Evolutionary conservation across 2,797 vertebrate genomes (phyloP), one percentile per base, ranked within the genome.

Genomic region (Micromesistius poutassou): DNA sequence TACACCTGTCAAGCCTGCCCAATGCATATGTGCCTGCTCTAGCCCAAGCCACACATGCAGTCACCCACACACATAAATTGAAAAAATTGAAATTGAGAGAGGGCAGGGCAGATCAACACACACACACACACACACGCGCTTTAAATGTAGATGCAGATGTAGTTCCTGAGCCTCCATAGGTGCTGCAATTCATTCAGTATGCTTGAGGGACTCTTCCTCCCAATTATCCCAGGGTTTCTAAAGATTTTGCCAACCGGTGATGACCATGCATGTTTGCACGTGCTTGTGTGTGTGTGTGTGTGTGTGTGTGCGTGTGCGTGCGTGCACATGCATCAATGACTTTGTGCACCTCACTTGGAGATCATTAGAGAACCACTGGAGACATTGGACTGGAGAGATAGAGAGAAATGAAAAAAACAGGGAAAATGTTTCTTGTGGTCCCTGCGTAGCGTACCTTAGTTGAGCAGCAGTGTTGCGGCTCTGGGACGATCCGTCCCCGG

Each of bases 351-450:
- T 89, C 87, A 78, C 82, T 86, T 13, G 33, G 88, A 91, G 87
- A 88, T 89, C 90, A 89, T 92, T 92, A 92, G 83, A 86, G 86
- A 89, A 80, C 77, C 87, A 80, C 81, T n/a, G n/a, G n/a, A n/a
- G n/a, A n/a, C n/a, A n/a, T n/a, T n/a, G n/a, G n/a, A n/a, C n/a
- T n/a, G n/a, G 25, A 76, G 80, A 31, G 77, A 1, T 3, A 79
- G 79, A 78, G 81, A 80, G 84, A 76, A 2, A 76, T 14, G 33
- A 42, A 42, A 42, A 42, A 42, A 8, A 42, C 13, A 10, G 4
- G 82, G 76, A 73, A 79, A 82, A 50, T 19, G 4, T 74, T 12
- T 4, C 75, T 33, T 81, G 78, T 78, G 80, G 31, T 80, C 46
- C 55, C 31, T 13, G 50, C 55, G 25, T 73, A 42, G 76, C 46